Evolutionary conservation across 2,797 vertebrate genomes (phyloP).

Genomic region (Malacoctenus gilli): DNA sequence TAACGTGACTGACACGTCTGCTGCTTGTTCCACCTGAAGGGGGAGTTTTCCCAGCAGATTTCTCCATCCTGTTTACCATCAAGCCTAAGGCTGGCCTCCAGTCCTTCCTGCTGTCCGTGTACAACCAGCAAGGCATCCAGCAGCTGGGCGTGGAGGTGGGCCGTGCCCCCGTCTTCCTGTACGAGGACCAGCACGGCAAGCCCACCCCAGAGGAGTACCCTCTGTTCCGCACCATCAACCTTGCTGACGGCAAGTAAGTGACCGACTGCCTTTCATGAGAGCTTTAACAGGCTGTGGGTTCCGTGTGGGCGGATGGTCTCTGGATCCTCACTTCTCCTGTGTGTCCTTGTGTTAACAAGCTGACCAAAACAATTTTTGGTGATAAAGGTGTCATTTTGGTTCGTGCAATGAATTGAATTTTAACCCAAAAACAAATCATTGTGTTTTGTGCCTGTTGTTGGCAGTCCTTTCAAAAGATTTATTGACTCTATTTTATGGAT

Average conservation of each 20-base stretch:
- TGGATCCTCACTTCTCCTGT: too few species aligned
- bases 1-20: conserved; percentile 16
- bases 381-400: too few species aligned
- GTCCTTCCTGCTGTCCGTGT: conserved; percentile 94
- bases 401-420: too few species aligned
- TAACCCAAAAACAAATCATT: conserved; percentile 19
- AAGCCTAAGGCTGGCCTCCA: conserved; percentile 93
- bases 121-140: conserved; percentile 93
- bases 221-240: conserved; percentile 91
- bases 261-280: conserved; percentile 15
- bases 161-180: conserved; percentile 92
- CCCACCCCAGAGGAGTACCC: conserved; percentile 94
- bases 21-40: conserved; percentile 70
- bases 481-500: too few species aligned
- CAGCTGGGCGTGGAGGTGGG: conserved; percentile 96
- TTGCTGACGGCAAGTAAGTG: conserved; percentile 96
- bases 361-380: too few species aligned
- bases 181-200: conserved; percentile 95
- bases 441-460: too few species aligned
- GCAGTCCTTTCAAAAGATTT: too few species aligned
- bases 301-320: conserved; percentile 16
- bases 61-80: conserved; percentile 96
- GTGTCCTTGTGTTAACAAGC: too few species aligned
- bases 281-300: too few species aligned
- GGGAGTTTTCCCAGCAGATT: conserved; percentile 93